phyloP scores from a whole-genome alignment of 2,797 vertebrate genomes.

The Manis pentadactyla region DNA sequence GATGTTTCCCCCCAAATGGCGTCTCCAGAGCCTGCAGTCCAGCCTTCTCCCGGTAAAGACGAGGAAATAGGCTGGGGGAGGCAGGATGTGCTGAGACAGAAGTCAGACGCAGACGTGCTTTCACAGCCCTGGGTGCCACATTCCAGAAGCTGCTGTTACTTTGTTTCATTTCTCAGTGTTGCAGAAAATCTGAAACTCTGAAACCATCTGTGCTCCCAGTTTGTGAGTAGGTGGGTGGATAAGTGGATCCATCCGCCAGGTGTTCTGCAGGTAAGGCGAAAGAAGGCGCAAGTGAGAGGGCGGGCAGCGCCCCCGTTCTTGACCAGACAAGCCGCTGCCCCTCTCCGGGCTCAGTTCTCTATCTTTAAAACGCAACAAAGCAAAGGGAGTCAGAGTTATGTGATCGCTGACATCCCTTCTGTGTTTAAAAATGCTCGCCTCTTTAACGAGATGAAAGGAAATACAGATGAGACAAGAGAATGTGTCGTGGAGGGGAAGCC shows the following conservation, averaged over 20 bases:
- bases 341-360: accelerated
- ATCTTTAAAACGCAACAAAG: not conserved
- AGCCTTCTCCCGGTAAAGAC: accelerated
- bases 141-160: no score
- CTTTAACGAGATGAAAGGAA: not conserved
- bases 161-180: not conserved
- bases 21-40: not conserved
- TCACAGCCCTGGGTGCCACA: no score
- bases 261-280: accelerated
- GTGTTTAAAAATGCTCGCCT: not conserved
- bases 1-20: accelerated
- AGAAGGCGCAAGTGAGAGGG: no score
- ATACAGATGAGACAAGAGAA: not conserved
- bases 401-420: accelerated
- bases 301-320: not conserved
- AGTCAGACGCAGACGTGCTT: not conserved
- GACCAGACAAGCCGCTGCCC: no score
- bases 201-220: not conserved
- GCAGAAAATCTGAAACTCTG: no score
- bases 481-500: not conserved
- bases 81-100: not conserved
- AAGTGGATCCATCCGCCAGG: accelerated
- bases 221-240: accelerated
- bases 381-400: accelerated
- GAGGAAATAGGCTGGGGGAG: not conserved